A percentile compares a stretch with the other conserved stretches of the same genome.
Evolutionary conservation across 2,888 invertebrate genomes (phyloP).

Genomic region (Drosophila helvetica): DNA sequence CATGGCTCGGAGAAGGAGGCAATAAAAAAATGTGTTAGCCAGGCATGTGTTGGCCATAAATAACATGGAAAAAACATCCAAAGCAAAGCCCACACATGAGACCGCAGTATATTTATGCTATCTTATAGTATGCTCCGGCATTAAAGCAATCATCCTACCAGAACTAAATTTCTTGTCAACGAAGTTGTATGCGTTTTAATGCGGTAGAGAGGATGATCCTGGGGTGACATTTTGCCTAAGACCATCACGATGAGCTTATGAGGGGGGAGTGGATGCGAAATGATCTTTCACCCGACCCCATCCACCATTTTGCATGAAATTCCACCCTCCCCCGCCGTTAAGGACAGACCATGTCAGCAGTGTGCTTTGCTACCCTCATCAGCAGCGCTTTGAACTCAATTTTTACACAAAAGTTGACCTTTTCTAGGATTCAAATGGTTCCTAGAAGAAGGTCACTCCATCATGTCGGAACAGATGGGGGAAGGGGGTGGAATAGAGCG

Average conservation of each 20-base stretch:
- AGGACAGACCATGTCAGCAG: slow-evolving; percentile 41
- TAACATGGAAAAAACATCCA: slow-evolving; percentile 32
- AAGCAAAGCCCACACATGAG: slow-evolving; percentile 35
- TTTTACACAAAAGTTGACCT: slow-evolving; percentile 48
- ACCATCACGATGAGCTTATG: slow-evolving; percentile 35
- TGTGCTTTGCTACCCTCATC: slow-evolving; percentile 55
- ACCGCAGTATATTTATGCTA: slow-evolving; percentile 18
- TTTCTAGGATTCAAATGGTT: slow-evolving; percentile 27
- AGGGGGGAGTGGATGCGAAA: background rate
- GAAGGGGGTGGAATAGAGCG: background rate
- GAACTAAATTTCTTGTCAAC: slow-evolving; percentile 2
- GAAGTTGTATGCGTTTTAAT: slow-evolving; percentile 13
- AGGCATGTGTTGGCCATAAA: slow-evolving; percentile 44
- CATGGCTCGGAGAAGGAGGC: background rate
- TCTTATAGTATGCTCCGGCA: slow-evolving; percentile 15
- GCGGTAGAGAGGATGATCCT: slow-evolving; percentile 41
- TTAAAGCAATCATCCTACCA: slow-evolving; percentile 5
- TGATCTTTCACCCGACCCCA: background rate
- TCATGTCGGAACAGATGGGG: background rate
- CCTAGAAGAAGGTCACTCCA: slow-evolving; percentile 4
- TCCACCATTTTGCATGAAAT: slow-evolving; percentile 28
- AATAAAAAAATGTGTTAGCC: slow-evolving; percentile 43
- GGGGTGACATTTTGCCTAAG: slow-evolving; percentile 39
- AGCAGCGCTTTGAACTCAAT: slow-evolving; percentile 53
- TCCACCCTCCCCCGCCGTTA: background rate